Evolutionary conservation across 2,113 vertebrate species (phyloP).

Genomic region (Melanocharis versteri): DNA sequence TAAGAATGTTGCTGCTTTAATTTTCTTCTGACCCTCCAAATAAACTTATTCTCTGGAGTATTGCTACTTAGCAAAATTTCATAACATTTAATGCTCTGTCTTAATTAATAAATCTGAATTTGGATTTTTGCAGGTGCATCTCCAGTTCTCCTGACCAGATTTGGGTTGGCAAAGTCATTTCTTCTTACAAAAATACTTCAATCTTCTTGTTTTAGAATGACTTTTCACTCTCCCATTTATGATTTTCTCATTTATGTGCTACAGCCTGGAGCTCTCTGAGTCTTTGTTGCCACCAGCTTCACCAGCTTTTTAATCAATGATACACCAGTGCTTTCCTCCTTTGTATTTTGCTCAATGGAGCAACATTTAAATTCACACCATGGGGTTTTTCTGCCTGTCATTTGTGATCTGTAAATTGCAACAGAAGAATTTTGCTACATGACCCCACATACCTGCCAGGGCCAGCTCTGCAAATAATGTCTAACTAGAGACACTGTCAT

Average conservation of each 20-base stretch:
- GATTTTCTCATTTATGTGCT: not conserved
- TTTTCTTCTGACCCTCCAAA: not conserved
- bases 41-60: constrained; percentile 23
- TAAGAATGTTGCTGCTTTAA: not conserved
- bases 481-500: not conserved
- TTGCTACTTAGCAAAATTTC: constrained; percentile 25
- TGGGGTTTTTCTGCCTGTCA: not conserved
- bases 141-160: not conserved
- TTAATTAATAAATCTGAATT: constrained; percentile 44
- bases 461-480: not conserved
- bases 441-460: not conserved
- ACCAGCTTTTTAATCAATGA: not conserved
- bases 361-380: not conserved
- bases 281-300: not conserved
- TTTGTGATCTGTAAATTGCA: not conserved
- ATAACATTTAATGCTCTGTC: not conserved
- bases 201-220: not conserved
- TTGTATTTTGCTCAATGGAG: not conserved
- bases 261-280: not conserved
- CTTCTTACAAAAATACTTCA: not conserved
- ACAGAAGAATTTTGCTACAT: not conserved
- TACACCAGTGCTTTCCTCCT: not conserved
- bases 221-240: not conserved
- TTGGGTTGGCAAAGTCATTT: not conserved
- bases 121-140: constrained; percentile 6